Percentiles rank a stretch among this genome's conserved stretches.
These are phyloP conservation scores for Laupala kohalensis DNA, from an alignment of 1,140 invertebrate species.

Conservation along the genomic window DNA sequence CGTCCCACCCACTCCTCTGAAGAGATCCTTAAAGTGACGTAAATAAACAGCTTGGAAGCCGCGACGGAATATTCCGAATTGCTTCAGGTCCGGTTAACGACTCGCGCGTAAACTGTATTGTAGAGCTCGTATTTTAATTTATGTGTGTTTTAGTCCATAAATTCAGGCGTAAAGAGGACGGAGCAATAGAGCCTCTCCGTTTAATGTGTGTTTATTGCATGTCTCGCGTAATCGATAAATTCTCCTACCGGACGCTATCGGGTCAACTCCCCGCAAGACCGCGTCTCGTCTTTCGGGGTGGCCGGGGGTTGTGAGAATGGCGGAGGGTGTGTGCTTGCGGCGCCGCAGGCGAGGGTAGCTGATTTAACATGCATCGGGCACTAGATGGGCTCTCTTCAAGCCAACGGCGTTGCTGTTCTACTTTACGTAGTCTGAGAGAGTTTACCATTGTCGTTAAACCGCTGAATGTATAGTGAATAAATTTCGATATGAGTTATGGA, in stretches of 20 bases:
- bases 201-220: background rate
- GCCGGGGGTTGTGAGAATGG: no score
- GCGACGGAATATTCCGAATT: background rate
- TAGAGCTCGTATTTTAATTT: background rate
- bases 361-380: background rate
- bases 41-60: no score
- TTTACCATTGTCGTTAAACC: no score
- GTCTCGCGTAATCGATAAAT: background rate
- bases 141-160: background rate
- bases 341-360: background rate
- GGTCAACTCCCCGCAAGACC: background rate
- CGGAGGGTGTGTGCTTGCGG: no score
- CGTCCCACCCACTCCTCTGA: no score
- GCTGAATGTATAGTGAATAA: no score
- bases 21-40: no score
- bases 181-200: background rate
- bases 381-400: background rate
- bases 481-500: no score
- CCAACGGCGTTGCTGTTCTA: background rate
- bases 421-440: no score
- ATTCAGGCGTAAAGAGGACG: background rate
- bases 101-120: background rate
- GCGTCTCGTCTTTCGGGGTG: no score
- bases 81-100: background rate
- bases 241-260: background rate